Evolutionary conservation across 2,888 invertebrate species (phyloP).

Genomic region (Eudasyphora cyanicolor): DNA sequence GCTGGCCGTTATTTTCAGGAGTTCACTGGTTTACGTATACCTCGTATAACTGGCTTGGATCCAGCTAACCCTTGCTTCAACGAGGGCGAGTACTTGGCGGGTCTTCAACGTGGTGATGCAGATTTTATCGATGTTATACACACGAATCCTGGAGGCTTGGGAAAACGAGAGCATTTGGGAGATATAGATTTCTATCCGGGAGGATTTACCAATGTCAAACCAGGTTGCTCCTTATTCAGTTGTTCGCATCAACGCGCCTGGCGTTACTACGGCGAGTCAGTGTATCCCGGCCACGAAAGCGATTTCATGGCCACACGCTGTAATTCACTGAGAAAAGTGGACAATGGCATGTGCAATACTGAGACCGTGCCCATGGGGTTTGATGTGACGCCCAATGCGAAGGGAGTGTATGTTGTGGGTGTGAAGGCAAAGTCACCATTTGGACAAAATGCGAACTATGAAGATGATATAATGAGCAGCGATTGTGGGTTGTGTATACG

Average conservation of each 20-base stretch:
- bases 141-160: slow-evolving; percentile 72
- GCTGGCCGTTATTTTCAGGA: slow-evolving; percentile 72
- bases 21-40: slow-evolving; percentile 67
- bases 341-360: slow-evolving; percentile 65
- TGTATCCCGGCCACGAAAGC: slow-evolving; percentile 71
- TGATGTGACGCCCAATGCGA: slow-evolving; percentile 63
- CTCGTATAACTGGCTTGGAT: slow-evolving; percentile 76
- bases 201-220: slow-evolving; percentile 69
- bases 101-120: slow-evolving; percentile 74
- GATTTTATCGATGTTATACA: slow-evolving; percentile 74
- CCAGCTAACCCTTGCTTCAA: slow-evolving; percentile 77
- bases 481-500: slow-evolving; percentile 41
- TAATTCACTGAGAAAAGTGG: slow-evolving; percentile 64
- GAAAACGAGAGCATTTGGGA: slow-evolving; percentile 69
- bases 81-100: slow-evolving; percentile 71
- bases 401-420: slow-evolving; percentile 71
- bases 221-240: slow-evolving; percentile 67
- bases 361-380: slow-evolving; percentile 69
- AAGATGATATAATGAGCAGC: not conserved
- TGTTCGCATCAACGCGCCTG: slow-evolving; percentile 73
- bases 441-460: slow-evolving; percentile 66
- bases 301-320: slow-evolving; percentile 71
- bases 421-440: slow-evolving; percentile 67
- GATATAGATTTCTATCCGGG: slow-evolving; percentile 75
- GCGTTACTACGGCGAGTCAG: slow-evolving; percentile 71